A percentile compares a stretch with the other conserved stretches of the same genome.
These are phyloP conservation scores for Odontamblyopus rebecca DNA, from an alignment of 2,797 vertebrate genomes.

Conservation along the genomic window DNA sequence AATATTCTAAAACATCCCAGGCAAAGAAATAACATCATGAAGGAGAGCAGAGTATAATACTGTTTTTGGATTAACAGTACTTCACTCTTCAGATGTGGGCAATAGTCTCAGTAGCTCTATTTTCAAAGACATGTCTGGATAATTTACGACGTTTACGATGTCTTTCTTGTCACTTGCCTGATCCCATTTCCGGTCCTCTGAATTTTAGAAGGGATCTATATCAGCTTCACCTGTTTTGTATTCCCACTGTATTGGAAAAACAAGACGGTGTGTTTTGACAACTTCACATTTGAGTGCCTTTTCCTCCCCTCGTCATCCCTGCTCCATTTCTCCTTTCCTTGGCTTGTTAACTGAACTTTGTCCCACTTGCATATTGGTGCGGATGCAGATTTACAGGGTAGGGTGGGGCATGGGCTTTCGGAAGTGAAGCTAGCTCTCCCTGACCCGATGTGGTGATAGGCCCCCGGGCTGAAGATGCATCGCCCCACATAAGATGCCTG, in stretches of 20 bases:
- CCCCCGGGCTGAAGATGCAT: slow-evolving; percentile 24
- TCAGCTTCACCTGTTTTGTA: slow-evolving; percentile 60
- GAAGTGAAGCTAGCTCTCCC: slow-evolving; percentile 53
- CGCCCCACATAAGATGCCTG: slow-evolving; percentile 41
- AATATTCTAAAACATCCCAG: background rate
- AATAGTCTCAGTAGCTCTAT: slow-evolving; percentile 45
- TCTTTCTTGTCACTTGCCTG: slow-evolving; percentile 60
- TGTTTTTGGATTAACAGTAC: background rate
- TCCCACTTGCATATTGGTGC: slow-evolving; percentile 11
- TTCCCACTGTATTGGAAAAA: slow-evolving; percentile 34
- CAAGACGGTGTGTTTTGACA: slow-evolving; percentile 71
- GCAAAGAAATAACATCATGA: too few relatives aligned
- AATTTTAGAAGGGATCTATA: slow-evolving; percentile 60
- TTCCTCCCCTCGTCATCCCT: slow-evolving; percentile 22
- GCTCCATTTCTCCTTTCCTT: slow-evolving; percentile 18
- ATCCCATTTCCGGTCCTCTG: slow-evolving; percentile 67
- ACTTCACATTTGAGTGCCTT: slow-evolving; percentile 65
- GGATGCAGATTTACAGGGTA: background rate
- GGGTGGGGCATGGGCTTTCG: slow-evolving; percentile 44
- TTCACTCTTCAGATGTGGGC: slow-evolving; percentile 33
- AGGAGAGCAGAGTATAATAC: background rate
- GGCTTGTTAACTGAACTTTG: slow-evolving; percentile 42
- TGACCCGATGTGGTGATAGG: slow-evolving; percentile 42
- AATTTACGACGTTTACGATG: slow-evolving; percentile 62
- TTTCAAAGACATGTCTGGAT: slow-evolving; percentile 71